Conservation (phyloP, 2,113 vertebrate genomes). For the Galeopterus variegatus region DNA sequence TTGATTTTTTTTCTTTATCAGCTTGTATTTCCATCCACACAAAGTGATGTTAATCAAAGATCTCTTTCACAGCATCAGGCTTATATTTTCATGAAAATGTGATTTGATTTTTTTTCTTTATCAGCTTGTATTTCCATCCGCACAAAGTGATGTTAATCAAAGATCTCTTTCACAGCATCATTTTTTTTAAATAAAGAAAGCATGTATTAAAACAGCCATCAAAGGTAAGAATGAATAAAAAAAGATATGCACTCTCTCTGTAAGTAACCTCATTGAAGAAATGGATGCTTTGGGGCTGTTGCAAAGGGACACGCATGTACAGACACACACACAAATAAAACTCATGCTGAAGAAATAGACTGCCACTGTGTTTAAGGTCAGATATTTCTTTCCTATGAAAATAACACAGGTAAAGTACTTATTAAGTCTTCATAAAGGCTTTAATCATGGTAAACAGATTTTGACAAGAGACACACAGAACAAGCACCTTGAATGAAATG, state of each 20-base stretch:
- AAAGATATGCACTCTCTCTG: not conserved
- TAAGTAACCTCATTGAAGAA: constrained; percentile 12
- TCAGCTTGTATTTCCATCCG: not conserved
- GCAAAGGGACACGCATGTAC: not conserved
- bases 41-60: not conserved
- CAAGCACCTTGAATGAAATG: constrained; percentile 75
- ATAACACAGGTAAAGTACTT: constrained; percentile 70
- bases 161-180: not conserved
- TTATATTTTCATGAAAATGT: constrained; percentile 21
- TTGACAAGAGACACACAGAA: constrained; percentile 82
- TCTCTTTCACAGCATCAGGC: not conserved
- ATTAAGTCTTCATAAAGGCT: constrained; percentile 82
- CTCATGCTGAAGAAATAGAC: not conserved
- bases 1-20: not conserved
- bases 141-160: not conserved
- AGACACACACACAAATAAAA: not conserved
- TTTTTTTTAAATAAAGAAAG: not conserved
- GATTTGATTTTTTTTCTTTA: not conserved
- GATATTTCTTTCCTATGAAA: constrained; percentile 69
- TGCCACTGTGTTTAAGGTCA: constrained; percentile 65
- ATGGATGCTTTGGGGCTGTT: not conserved
- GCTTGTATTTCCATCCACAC: not conserved
- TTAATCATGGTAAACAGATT: constrained; percentile 82
- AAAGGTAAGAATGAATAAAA: not conserved
- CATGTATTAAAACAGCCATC: not conserved